Percentiles rank a stretch among this genome's conserved stretches.
phyloP scores from a whole-genome alignment of 1,140 invertebrate species.

The Drosophila simulans region DNA sequence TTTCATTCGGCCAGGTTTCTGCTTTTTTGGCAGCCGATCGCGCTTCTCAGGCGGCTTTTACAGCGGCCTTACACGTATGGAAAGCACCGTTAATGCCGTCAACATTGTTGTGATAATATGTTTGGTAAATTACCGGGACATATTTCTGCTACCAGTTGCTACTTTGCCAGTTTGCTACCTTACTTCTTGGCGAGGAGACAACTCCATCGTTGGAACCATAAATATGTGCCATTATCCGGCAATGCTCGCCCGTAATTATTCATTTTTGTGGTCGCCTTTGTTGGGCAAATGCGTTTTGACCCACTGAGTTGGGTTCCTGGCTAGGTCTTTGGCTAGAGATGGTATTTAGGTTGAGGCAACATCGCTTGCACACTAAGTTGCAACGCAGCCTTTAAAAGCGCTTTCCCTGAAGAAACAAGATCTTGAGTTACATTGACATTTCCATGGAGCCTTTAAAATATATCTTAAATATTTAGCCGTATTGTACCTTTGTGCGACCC shows the following conservation, averaged over 20 bases:
- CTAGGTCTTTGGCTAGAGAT: conserved; percentile 18
- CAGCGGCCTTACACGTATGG: conserved; percentile 56
- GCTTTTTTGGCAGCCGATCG: conserved; percentile 3
- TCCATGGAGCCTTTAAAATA: background rate
- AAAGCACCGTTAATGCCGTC: conserved; percentile 72
- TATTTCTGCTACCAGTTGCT: conserved; percentile 65
- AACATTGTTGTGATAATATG: conserved; percentile 81
- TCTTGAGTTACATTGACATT: too few species aligned
- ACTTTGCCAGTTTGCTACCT: conserved; percentile 35
- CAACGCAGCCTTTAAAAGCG: too few species aligned
- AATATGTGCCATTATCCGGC: conserved; percentile 57
- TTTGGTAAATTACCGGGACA: conserved; percentile 73
- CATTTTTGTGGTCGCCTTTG: conserved; percentile 76
- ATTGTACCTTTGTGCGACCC: background rate
- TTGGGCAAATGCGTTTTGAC: conserved; percentile 63
- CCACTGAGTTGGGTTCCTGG: conserved; percentile 43
- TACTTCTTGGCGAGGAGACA: conserved; percentile 45
- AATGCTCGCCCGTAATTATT: conserved; percentile 67
- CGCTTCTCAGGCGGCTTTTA: conserved; percentile 9
- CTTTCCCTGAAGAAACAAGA: too few species aligned
- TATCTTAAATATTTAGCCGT: background rate
- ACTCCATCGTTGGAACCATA: conserved; percentile 41
- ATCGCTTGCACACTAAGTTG: background rate
- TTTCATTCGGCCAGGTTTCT: conserved; percentile 49
- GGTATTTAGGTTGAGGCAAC: background rate